Evolutionary conservation across 2,888 invertebrate genomes (phyloP).

Genomic region (Barypeithes pellucidus): DNA sequence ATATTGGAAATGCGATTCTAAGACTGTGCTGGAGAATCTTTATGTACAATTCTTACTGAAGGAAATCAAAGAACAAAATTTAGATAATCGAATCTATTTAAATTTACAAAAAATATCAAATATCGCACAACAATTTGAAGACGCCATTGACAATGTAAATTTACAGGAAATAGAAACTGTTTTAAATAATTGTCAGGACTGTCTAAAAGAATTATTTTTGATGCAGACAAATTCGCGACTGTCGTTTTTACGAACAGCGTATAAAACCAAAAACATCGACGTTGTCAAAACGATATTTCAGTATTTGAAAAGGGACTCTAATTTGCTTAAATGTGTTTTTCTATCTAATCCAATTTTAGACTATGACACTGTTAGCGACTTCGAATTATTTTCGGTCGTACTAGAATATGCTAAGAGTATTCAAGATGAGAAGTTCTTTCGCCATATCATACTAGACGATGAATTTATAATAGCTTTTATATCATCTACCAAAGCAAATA

Average conservation of each 20-base stretch:
- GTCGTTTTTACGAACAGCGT: not conserved
- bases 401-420: constrained; percentile 1
- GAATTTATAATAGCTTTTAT: not conserved
- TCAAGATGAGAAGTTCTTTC: not conserved
- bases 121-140: not conserved
- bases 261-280: not conserved
- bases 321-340: constrained; percentile 1
- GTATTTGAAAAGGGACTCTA: not conserved
- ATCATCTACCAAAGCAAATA: not conserved
- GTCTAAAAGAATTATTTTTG: not conserved
- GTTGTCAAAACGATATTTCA: not conserved
- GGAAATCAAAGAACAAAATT: not conserved
- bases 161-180: not conserved
- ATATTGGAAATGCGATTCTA: not conserved
- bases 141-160: constrained; percentile 7
- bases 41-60: not conserved
- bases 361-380: not conserved
- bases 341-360: not conserved
- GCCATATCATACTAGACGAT: not conserved
- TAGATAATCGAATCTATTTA: not conserved
- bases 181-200: not conserved
- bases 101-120: not conserved
- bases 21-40: not conserved
- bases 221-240: not conserved
- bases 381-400: not conserved